Evolutionary conservation across 2,888 invertebrate species (phyloP).

Genomic region (Anticlea derivata): DNA sequence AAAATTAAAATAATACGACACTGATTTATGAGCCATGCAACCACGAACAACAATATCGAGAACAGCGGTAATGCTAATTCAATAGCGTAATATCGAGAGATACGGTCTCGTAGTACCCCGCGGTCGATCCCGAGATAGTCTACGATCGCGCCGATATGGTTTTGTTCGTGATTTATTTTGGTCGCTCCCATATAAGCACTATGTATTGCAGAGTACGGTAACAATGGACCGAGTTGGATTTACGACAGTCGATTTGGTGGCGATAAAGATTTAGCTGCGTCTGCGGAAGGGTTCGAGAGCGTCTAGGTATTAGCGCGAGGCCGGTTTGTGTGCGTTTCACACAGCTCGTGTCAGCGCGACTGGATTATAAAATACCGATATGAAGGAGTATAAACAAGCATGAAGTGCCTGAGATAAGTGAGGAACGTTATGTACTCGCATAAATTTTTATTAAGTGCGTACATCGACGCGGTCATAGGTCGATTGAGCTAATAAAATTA

Average conservation of each 20-base stretch:
- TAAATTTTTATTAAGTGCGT: constrained; percentile 64
- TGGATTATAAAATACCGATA: constrained; percentile 42
- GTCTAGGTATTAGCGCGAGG: constrained; percentile 49
- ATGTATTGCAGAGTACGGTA: constrained; percentile 50
- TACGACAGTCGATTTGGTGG: constrained; percentile 79
- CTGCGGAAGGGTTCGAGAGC: constrained; percentile 45
- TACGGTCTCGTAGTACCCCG: constrained; percentile 65
- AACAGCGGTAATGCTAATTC: constrained; percentile 81
- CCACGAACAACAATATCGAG: constrained; percentile 61
- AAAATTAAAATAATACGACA: constrained; percentile 70
- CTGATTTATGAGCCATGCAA: constrained; percentile 64
- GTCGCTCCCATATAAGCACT: constrained; percentile 79
- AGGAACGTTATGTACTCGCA: constrained; percentile 54
- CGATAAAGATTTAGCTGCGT: constrained; percentile 73
- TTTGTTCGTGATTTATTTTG: constrained; percentile 81
- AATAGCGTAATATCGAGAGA: constrained; percentile 73
- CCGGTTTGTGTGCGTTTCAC: constrained; percentile 38
- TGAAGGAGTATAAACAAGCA: constrained; percentile 41
- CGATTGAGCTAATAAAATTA: constrained; percentile 49
- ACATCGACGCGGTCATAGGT: constrained; percentile 47
- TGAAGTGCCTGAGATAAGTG: constrained; percentile 49
- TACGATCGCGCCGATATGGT: constrained; percentile 79
- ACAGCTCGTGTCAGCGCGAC: constrained; percentile 33
- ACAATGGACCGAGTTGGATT: constrained; percentile 77
- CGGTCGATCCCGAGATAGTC: constrained; percentile 72